Percentiles rank a stretch among this genome's conserved stretches.
phyloP scores from a whole-genome alignment of 2,888 invertebrate species.

The Orthonychiurus folsomi region DNA sequence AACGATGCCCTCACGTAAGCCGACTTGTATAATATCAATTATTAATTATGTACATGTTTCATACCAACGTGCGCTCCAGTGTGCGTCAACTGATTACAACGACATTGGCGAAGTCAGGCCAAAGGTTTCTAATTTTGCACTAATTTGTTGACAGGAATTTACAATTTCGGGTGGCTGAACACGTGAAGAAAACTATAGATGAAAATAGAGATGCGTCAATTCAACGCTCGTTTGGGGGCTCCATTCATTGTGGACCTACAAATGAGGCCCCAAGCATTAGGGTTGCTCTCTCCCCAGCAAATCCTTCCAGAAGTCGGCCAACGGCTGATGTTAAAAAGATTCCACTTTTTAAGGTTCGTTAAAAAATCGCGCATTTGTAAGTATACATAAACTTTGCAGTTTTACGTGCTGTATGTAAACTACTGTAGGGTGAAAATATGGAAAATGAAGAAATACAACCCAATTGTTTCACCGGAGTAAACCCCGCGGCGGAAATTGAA shows the following conservation, averaged over 20 bases:
- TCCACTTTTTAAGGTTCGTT: conserved; percentile 11
- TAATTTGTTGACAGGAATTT: conserved; percentile 14
- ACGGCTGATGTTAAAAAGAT: conserved; percentile 6
- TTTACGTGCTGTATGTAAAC: too few species aligned
- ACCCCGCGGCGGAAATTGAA: conserved; percentile 9
- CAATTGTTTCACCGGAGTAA: neutral
- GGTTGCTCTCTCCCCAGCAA: conserved; percentile 24
- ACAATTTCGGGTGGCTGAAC: conserved; percentile 21
- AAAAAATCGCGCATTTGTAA: neutral
- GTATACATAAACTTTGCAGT: neutral
- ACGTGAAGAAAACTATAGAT: conserved; percentile 12
- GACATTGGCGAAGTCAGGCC: neutral
- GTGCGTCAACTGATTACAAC: too few species aligned
- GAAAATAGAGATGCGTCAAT: conserved; percentile 6
- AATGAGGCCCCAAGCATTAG: conserved; percentile 30
- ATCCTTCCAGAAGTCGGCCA: conserved; percentile 16
- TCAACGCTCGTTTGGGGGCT: conserved; percentile 29
- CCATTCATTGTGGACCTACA: conserved; percentile 20
- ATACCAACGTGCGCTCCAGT: too few species aligned
- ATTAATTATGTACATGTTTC: too few species aligned
- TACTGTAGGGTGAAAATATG: neutral
- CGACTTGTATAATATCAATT: neutral
- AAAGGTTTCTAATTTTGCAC: conserved; percentile 7
- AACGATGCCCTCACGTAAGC: conserved; percentile 62
- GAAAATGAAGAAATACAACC: neutral